Conservation (phyloP, 2,113 vertebrate genomes). For the Dicrurus megarhynchus region DNA sequence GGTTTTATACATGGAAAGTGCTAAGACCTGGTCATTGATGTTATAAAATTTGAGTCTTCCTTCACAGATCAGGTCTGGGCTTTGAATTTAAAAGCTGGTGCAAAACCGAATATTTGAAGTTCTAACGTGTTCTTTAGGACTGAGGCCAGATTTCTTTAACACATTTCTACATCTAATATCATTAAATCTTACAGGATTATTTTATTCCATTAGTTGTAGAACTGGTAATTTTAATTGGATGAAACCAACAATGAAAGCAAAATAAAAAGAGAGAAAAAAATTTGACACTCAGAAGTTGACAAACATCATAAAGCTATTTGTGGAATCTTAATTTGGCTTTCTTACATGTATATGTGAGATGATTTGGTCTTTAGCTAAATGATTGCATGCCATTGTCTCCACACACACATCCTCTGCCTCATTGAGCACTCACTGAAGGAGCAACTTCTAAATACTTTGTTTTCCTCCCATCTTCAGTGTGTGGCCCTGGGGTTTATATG, state of each 20-base stretch:
- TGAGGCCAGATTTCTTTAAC: not conserved
- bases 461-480: not conserved
- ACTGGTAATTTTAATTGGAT: not conserved
- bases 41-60: not conserved
- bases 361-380: not conserved
- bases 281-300: not conserved
- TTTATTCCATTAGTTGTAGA: not conserved
- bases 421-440: constrained; percentile 4
- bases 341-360: not conserved
- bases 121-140: not conserved
- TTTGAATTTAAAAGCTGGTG: not conserved
- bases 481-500: not conserved
- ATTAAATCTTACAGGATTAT: not conserved
- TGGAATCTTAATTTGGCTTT: not conserved
- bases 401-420: not conserved
- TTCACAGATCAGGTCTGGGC: not conserved
- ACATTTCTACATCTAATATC: not conserved
- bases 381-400: not conserved
- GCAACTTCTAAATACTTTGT: constrained; percentile 4
- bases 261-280: not conserved
- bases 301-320: not conserved
- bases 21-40: not conserved
- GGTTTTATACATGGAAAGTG: not conserved
- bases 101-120: not conserved
- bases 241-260: not conserved